Base-by-base conservation (phyloP, 2,888 invertebrate species). In the Acleris emargana region DNA sequence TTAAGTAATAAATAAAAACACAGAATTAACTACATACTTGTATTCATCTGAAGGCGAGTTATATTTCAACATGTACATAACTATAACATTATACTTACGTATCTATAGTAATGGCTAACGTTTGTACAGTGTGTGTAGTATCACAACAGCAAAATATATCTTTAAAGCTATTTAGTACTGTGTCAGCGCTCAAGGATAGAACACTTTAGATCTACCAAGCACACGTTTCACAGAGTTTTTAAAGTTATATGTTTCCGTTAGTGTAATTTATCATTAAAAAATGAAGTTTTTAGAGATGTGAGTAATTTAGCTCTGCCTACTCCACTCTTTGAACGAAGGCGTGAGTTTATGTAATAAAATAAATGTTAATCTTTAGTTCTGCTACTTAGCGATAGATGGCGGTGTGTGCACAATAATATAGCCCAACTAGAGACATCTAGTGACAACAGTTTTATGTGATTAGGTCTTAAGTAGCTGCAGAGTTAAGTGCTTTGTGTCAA, bases 41-140 rank as follows among this genome's bases (percentile, higher is more conserved):
- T 79, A 84, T 82, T 83, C 74, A 78, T 83, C 72, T 81, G 80
- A 89, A 89, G 88, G 88, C 88, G 79, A 86, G 78, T 80, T 79
- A 74, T 76, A 70, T 72, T 78, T 80, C 79, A 76, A 78, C 66
- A 66, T 57, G 52, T 61, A 53, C 53, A 66, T 51, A 60, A 60
- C 49, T 66, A 58, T 66, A 66, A 66, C 64, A 60, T 66, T 57
- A 57, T 64, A 61, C 49, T 54, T 50, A 60, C 18, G 55, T 57
- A 61, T 57, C 57, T 57, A 66, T 45, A 60, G 32, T 66, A 76
- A 83, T 78, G 79, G 79, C 82, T 84, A 84, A 85, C 74, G 69
- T 89, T 89, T 89, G 89, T 91, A 91, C 90, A 89, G 74, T 77
- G 74, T 76, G 74, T 77, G 74, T 76, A 81, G 82, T 89, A 91